A percentile compares a stretch with the other conserved stretches of the same genome.
phyloP scores from a whole-genome alignment of 2,888 invertebrate species.

The Aplocera efformata region DNA sequence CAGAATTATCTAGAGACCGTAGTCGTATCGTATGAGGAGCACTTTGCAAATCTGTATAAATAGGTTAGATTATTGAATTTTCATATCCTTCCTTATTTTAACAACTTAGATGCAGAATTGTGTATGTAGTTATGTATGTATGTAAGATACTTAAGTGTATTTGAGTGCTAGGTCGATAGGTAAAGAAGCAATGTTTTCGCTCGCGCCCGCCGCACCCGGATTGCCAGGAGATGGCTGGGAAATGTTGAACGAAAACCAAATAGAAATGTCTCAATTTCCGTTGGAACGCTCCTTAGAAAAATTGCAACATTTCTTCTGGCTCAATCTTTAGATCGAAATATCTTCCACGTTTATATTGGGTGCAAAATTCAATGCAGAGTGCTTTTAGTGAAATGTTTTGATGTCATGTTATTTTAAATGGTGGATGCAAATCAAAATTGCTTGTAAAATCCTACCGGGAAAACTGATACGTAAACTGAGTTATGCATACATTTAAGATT shows the following conservation, averaged over 20 bases:
- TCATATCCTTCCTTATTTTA: constrained; percentile 5
- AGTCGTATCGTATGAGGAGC: not conserved
- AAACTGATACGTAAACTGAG: constrained; percentile 11
- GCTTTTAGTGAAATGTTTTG: constrained; percentile 10
- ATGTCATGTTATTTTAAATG: constrained; percentile 20
- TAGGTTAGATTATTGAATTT: constrained; percentile 2
- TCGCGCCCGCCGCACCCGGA: constrained; percentile 49
- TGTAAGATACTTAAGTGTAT: constrained; percentile 17
- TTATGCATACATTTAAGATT: too few species aligned
- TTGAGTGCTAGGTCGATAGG: constrained; percentile 36
- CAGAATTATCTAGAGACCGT: not conserved
- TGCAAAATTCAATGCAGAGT: constrained; percentile 25
- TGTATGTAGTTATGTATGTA: not conserved
- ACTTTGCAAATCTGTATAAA: not conserved
- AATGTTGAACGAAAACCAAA: constrained; percentile 68
- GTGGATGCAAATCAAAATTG: constrained; percentile 20
- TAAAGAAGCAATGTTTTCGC: constrained; percentile 46
- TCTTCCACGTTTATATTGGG: constrained; percentile 37
- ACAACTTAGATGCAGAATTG: not conserved
- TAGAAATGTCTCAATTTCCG: constrained; percentile 76
- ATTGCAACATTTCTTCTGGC: constrained; percentile 50
- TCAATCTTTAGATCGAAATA: constrained; percentile 45
- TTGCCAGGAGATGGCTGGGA: constrained; percentile 59
- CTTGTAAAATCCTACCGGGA: constrained; percentile 17
- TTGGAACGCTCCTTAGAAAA: constrained; percentile 52